These are phyloP conservation scores for Isichthys henryi DNA, from an alignment of 2,113 vertebrate genomes.

Conservation along the genomic window DNA sequence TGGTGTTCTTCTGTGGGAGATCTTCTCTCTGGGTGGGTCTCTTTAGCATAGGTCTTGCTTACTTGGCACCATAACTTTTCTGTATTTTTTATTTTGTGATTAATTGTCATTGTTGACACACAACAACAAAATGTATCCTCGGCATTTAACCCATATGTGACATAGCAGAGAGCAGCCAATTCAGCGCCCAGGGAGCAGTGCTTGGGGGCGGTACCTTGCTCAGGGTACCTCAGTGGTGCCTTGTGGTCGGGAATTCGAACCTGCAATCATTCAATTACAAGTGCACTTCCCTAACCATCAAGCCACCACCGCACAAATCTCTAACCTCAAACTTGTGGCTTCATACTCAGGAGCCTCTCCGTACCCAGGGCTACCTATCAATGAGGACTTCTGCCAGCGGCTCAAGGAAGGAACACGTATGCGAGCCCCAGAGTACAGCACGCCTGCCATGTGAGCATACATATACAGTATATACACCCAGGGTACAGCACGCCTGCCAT, in stretches of 20 bases:
- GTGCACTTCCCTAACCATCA: too few relatives aligned
- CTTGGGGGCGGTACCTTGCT: too few relatives aligned
- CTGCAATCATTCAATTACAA: too few relatives aligned
- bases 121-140: too few relatives aligned
- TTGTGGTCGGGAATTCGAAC: too few relatives aligned
- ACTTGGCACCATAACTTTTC: neutral
- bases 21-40: conserved; percentile 84
- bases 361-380: conserved; percentile 84
- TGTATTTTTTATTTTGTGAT: too few relatives aligned
- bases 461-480: neutral
- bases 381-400: conserved; percentile 86
- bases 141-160: too few relatives aligned
- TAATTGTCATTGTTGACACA: too few relatives aligned
- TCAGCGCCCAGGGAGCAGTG: too few relatives aligned
- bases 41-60: neutral
- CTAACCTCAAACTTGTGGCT: neutral
- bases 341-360: conserved; percentile 77
- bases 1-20: conserved; percentile 91
- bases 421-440: conserved; percentile 79
- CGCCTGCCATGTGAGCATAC: conserved; percentile 77
- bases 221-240: too few relatives aligned
- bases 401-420: conserved; percentile 86
- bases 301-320: neutral
- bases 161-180: too few relatives aligned
- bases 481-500: neutral